These are phyloP conservation scores for Gymnothorax javanicus DNA, from an alignment of 2,797 vertebrate genomes.

Conservation along the genomic window DNA sequence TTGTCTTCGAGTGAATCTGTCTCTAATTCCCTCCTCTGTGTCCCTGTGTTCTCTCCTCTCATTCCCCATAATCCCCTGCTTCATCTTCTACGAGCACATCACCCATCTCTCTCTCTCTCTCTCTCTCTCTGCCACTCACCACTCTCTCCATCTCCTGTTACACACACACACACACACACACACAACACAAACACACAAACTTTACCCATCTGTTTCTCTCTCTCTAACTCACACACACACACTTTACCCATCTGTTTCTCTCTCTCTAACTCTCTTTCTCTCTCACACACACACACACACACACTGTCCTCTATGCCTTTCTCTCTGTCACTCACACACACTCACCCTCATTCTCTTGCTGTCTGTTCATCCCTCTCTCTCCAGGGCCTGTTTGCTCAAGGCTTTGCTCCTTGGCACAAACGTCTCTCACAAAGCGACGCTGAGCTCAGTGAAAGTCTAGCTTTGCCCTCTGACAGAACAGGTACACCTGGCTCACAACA, in stretches of 20 bases:
- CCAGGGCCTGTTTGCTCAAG: neutral
- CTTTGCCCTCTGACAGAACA: neutral
- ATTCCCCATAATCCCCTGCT: neutral
- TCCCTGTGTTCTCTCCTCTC: neutral
- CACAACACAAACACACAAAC: too few relatives aligned
- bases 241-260: too few relatives aligned
- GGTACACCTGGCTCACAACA: too few relatives aligned
- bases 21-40: neutral
- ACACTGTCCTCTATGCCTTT: too few relatives aligned
- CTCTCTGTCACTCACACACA: neutral
- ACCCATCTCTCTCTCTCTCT: neutral
- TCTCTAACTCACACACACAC: neutral
- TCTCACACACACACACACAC: neutral
- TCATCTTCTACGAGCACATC: neutral
- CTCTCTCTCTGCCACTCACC: too few relatives aligned
- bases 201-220: neutral
- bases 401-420: neutral
- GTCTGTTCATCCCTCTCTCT: neutral
- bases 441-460: too few relatives aligned
- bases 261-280: neutral
- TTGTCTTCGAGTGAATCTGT: neutral
- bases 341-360: neutral
- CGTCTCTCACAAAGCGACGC: too few relatives aligned
- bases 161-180: neutral
- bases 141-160: too few relatives aligned